A percentile compares a stretch with the other conserved stretches of the same genome.
Conservation (phyloP, 2,888 invertebrate species). For the Salticus scenicus region DNA sequence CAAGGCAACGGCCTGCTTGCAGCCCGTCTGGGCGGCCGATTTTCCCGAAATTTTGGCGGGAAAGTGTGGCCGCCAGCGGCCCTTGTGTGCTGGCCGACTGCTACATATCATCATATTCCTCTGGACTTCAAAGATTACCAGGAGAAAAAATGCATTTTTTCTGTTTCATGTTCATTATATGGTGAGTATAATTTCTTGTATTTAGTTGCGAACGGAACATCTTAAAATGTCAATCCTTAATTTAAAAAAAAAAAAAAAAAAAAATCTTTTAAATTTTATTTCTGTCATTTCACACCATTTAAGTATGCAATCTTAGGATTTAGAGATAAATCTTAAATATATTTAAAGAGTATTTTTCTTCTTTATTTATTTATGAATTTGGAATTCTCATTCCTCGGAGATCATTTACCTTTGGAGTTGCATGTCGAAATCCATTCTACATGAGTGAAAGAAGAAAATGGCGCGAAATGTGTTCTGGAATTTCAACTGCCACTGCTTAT, state of each 20-base stretch:
- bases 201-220: too few species aligned
- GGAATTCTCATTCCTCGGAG: too few species aligned
- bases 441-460: not conserved
- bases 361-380: too few species aligned
- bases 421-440: not conserved
- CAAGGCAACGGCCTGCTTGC: conserved; percentile 67
- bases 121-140: not conserved
- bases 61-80: conserved; percentile 45
- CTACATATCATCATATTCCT: conserved; percentile 30
- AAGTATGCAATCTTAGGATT: too few species aligned
- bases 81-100: conserved; percentile 63
- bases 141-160: not conserved
- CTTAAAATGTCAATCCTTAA: too few species aligned
- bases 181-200: not conserved
- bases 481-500: not conserved
- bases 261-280: too few species aligned
- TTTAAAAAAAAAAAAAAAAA: too few species aligned
- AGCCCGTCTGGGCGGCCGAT: conserved; percentile 64
- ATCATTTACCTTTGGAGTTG: not conserved
- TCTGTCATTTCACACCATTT: too few species aligned
- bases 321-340: too few species aligned
- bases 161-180: not conserved
- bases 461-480: not conserved
- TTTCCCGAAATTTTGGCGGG: conserved; percentile 52
- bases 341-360: too few species aligned